Base-by-base conservation (phyloP, 2,113 vertebrate species). In the Oryzias woworae region DNA sequence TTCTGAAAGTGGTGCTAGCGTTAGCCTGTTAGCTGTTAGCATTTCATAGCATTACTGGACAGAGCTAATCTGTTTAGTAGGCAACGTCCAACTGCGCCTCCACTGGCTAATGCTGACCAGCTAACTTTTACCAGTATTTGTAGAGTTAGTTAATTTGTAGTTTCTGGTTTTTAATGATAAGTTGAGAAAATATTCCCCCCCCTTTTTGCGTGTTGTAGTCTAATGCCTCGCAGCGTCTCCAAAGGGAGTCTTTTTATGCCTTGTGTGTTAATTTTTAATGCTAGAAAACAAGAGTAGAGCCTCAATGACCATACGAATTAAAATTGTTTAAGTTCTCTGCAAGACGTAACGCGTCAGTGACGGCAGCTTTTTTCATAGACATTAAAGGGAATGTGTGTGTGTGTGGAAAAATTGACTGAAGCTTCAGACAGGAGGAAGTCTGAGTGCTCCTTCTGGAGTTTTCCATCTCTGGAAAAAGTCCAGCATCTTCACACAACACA, bases 41-140 rank as follows among this genome's bases (percentile, higher is more conserved):
- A 7, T n/a, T 2, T 16, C 7, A 24, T 49, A 41, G 20, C 53
- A 31, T 52, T 59, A 24, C 17, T 1, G 22, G 42, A 3, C 23
- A 42, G 4, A 43, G 84, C 81, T 85, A 82, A 64, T 24, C 7
- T 14, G 7, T 23, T 46, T 66, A 61, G 75, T 62, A 24, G 22
- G 16, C 51, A 44, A 15, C 26, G 20, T 24, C 17, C 7, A 12
- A 10, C 20, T 10, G 17, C 17, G 23, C 31, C 26, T 41, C 26
- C 14, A 24, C 1, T 5, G 18, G 81, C 80, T 81, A 86, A 57
- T 58, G n/a, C 50, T 77, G 75, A 75, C 83, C 23, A 36, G 69
- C 71, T 85, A 62, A 83, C 71, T 75, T 69, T 58, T 28, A 31
- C 0, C 1, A 16, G 51, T 22, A 14, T 15, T 13, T 1, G 0